Evolutionary conservation across 1,140 invertebrate genomes (phyloP).

Genomic region (Pantala flavescens): DNA sequence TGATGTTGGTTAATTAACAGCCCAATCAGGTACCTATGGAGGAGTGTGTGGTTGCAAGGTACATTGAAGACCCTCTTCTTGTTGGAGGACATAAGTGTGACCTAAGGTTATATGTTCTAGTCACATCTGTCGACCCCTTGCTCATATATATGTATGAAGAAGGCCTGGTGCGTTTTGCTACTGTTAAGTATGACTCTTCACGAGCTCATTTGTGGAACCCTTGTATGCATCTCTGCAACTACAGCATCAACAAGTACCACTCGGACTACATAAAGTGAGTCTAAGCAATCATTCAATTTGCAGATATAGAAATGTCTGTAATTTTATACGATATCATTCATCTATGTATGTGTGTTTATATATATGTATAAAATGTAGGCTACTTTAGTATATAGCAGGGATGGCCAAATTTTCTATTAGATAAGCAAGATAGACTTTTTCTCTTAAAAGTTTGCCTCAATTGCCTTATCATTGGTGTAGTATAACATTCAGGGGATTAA

Average conservation of each 20-base stretch:
- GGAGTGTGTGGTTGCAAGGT: constrained; percentile 85
- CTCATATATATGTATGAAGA: constrained; percentile 79
- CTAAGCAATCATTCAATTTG: constrained; percentile 11
- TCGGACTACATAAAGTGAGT: constrained; percentile 77
- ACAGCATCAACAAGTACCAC: constrained; percentile 88
- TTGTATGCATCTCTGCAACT: constrained; percentile 89
- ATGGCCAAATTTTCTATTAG: too few species aligned
- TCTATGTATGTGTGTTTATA: too few species aligned
- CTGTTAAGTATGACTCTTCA: constrained; percentile 71
- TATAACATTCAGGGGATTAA: too few species aligned
- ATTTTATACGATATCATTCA: too few species aligned
- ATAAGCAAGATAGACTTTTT: too few species aligned
- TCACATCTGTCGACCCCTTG: constrained; percentile 74
- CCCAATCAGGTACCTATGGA: constrained; percentile 84
- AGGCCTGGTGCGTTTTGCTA: constrained; percentile 74
- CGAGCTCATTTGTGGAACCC: constrained; percentile 78
- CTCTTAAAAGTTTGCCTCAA: too few species aligned
- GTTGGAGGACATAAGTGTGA: constrained; percentile 94
- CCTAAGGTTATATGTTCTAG: constrained; percentile 71
- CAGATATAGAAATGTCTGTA: background rate
- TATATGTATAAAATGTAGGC: too few species aligned
- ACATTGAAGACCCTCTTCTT: constrained; percentile 85
- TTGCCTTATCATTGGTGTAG: too few species aligned
- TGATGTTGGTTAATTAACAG: constrained; percentile 38
- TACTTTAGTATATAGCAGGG: too few species aligned